Conservation (phyloP, 2,797 vertebrate genomes). For the Hippocampus kuda region DNA sequence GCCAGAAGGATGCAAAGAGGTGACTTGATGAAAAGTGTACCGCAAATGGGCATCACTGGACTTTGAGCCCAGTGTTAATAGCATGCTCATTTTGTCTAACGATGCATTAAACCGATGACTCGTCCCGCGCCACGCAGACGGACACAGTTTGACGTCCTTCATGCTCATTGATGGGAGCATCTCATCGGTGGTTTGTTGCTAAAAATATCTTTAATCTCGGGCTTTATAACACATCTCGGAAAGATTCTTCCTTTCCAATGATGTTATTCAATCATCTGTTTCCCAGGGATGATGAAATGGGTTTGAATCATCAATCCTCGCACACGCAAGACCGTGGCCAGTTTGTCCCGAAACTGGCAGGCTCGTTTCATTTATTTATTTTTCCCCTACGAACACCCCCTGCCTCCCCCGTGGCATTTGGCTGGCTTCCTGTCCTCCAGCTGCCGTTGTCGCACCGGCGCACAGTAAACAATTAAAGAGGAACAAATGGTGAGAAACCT, state of each 20-base stretch:
- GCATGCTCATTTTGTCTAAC: neutral
- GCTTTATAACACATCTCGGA: neutral
- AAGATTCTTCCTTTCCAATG: neutral
- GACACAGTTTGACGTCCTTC: neutral
- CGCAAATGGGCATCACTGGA: neutral
- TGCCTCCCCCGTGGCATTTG: constrained; percentile 43
- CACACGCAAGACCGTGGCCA: constrained; percentile 40
- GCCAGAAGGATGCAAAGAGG: neutral
- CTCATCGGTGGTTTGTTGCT: neutral
- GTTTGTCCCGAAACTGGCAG: constrained; percentile 34
- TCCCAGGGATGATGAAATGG: constrained; percentile 42
- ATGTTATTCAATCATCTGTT: constrained; percentile 18
- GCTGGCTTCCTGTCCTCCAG: constrained; percentile 55
- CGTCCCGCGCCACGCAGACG: neutral
- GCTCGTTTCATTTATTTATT: constrained; percentile 17
- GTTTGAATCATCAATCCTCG: constrained; percentile 39
- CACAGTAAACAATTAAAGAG: constrained; percentile 69
- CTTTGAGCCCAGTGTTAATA: neutral
- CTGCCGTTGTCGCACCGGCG: constrained; percentile 51
- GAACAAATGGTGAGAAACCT: constrained; percentile 71
- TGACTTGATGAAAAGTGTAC: neutral
- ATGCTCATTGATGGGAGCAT: neutral
- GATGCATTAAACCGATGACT: neutral
- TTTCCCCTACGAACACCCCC: neutral
- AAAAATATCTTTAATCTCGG: neutral